Percentiles rank a stretch among this genome's conserved stretches.
Conservation (phyloP, 2,888 invertebrate species). For the Muschampia plurimacula region DNA sequence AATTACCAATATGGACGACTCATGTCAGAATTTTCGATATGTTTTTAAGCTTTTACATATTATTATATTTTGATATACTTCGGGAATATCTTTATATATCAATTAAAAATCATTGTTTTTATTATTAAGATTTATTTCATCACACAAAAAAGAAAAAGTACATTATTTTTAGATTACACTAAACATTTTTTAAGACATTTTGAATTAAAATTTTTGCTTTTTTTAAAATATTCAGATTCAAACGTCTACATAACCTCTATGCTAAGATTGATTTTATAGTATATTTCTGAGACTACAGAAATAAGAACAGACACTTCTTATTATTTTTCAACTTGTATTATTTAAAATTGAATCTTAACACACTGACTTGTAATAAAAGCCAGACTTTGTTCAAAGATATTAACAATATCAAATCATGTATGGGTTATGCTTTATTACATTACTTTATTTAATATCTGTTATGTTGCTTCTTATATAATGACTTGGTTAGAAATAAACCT, state of each 20-base stretch:
- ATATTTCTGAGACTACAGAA: slow-evolving; percentile 2
- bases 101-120: slow-evolving; percentile 59
- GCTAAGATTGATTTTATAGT: background rate
- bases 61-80: background rate
- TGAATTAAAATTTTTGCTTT: background rate
- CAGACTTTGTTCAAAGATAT: background rate
- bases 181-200: slow-evolving; percentile 65
- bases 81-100: background rate
- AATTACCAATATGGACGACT: background rate
- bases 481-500: background rate
- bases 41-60: background rate
- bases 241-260: background rate
- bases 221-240: slow-evolving; percentile 3
- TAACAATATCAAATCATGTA: background rate
- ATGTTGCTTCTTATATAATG: background rate
- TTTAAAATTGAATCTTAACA: background rate
- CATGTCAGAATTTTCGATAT: background rate
- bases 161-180: slow-evolving; percentile 60
- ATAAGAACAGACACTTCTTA: background rate
- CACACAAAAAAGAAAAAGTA: slow-evolving; percentile 66
- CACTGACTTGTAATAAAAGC: background rate
- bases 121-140: slow-evolving; percentile 67
- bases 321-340: background rate
- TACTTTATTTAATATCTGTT: background rate
- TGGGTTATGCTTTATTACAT: background rate